Base-by-base conservation (phyloP, 2,113 vertebrate species). In the Rhynchomys soricoides region DNA sequence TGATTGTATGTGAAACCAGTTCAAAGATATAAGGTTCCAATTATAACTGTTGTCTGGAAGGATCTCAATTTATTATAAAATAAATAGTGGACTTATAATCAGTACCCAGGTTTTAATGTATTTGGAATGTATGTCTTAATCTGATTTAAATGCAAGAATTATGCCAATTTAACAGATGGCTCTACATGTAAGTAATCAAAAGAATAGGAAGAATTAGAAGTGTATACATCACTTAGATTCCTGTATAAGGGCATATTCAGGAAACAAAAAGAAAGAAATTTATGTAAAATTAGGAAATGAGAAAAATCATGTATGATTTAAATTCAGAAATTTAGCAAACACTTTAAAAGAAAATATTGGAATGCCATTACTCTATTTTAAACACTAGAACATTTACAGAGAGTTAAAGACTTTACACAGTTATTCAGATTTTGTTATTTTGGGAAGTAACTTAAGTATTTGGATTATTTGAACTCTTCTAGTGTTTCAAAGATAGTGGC, bases 131-230 rank as follows among this genome's bases (percentile, higher is more conserved):
- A 93, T 93, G 89, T 70, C 73, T 95, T 64, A 48, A 26, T 83
- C 89, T 75, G 89, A 78, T 79, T 91, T 96, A 89, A 74, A 97
- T 97, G 79, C 89, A 98, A 94, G 91, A 93, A 92, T 96, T 95
- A 86, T 97, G 71, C 21, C 82, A 89, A 2, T 0, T 86, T 91
- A 94, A 77, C 94, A 98, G 93, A 98, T 94, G 88, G 59, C 40
- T 62, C 40, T 0, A 11, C 45, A 82, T 90, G 71, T 94, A 98
- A 90, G 70, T 92, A 98, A 96, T 74, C 73, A 95, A 97, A 98
- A 95, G n/a, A 93, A 73, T 21, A 64, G 81, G 86, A 75, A 87
- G 86, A 98, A 97, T 85, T 93, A 34, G 29, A 90, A 91, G 24
- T 66, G 1, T 70, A 26, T 89, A 34, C 50, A 85, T 92, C 48